These are phyloP conservation scores for Caerostris extrusa DNA, from an alignment of 1,140 invertebrate genomes.

Conservation along the genomic window DNA sequence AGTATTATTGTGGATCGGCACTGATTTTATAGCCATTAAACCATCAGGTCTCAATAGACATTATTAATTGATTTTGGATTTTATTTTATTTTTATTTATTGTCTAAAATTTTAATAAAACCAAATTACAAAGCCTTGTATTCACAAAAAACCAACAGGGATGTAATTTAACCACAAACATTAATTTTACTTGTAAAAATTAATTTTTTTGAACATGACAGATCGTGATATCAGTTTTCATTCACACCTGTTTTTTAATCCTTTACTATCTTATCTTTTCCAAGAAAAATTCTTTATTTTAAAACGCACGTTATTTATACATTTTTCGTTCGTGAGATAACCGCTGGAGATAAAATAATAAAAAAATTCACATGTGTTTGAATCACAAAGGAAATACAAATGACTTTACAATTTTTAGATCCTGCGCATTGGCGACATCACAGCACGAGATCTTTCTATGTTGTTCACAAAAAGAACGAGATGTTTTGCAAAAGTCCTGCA, in stretches of 20 bases:
- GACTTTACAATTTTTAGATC: background rate
- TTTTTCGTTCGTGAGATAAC: background rate
- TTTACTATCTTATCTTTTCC: background rate
- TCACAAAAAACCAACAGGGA: too few relatives aligned
- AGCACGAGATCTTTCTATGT: background rate
- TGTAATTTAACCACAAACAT: too few relatives aligned
- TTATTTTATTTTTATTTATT: too few relatives aligned
- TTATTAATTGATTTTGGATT: too few relatives aligned
- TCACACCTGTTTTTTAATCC: background rate
- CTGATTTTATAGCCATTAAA: too few relatives aligned
- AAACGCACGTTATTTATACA: background rate
- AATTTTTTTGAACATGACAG: background rate
- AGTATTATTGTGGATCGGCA: too few relatives aligned
- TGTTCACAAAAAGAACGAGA: background rate
- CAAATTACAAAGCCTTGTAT: too few relatives aligned
- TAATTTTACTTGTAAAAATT: background rate
- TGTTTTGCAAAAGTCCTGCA: background rate
- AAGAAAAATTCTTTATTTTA: background rate
- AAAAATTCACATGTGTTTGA: background rate
- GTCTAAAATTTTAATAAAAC: too few relatives aligned
- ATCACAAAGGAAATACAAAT: constrained; percentile 3
- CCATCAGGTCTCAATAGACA: too few relatives aligned
- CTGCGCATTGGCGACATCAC: background rate
- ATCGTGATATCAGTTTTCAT: background rate
- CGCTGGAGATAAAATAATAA: background rate